Conservation (phyloP, 2,113 vertebrate species). For the Chaenocephalus aceratus region DNA sequence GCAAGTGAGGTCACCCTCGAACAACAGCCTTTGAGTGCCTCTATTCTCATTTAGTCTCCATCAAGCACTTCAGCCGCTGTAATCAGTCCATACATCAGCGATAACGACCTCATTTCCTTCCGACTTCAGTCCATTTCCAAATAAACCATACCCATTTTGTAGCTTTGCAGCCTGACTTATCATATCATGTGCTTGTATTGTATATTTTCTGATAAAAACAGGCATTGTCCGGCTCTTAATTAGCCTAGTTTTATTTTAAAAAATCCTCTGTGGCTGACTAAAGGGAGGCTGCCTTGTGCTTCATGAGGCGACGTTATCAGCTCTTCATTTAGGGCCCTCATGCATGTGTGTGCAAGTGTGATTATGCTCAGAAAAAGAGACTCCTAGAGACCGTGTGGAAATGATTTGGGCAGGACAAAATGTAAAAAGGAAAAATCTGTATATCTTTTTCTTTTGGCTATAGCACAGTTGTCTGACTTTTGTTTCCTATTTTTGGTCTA, state of each 20-base stretch:
- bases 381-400: constrained; percentile 1
- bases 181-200: constrained; percentile 16
- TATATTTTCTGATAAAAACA: constrained; percentile 42
- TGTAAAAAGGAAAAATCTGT: too few species aligned
- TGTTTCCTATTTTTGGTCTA: not conserved
- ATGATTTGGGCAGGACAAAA: not conserved
- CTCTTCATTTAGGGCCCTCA: too few species aligned
- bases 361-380: too few species aligned
- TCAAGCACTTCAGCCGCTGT: constrained; percentile 50
- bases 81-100: constrained; percentile 60
- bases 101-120: constrained; percentile 59
- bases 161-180: constrained; percentile 23
- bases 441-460: not conserved
- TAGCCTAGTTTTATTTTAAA: constrained; percentile 12
- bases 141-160: constrained; percentile 38
- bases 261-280: constrained; percentile 27
- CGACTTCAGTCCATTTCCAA: constrained; percentile 41
- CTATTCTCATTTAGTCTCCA: constrained; percentile 54
- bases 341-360: too few species aligned
- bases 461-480: not conserved
- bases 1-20: constrained; percentile 38
- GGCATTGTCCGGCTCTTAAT: constrained; percentile 29
- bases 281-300: constrained; percentile 24
- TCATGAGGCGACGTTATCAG: not conserved
- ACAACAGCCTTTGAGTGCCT: constrained; percentile 18